Evolutionary conservation across 2,113 vertebrate species (phyloP).

Genomic region (Sceloporus undulatus): DNA sequence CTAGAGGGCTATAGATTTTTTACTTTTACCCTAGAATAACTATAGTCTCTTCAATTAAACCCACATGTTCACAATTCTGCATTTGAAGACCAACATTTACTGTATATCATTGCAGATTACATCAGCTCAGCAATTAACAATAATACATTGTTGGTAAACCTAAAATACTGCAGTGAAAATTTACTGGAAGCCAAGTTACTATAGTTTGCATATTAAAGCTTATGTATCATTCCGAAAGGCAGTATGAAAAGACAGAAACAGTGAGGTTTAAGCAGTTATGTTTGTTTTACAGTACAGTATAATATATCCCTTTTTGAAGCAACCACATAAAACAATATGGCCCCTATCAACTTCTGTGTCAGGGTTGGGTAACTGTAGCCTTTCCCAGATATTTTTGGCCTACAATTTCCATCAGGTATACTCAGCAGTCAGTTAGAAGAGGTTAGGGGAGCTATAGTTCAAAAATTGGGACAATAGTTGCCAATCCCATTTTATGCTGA

Average conservation of each 20-base stretch:
- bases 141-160: not conserved
- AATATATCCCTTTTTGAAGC: too few species aligned
- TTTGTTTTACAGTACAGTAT: not conserved
- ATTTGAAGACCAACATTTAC: not conserved
- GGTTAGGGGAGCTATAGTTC: too few species aligned
- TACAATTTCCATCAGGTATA: too few species aligned
- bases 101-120: not conserved
- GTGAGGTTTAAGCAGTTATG: not conserved
- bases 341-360: too few species aligned
- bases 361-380: too few species aligned
- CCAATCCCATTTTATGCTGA: not conserved
- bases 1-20: too few species aligned
- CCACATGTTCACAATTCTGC: not conserved
- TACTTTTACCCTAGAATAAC: too few species aligned
- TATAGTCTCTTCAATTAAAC: not conserved
- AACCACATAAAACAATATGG: too few species aligned
- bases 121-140: not conserved
- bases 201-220: not conserved
- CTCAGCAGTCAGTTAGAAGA: too few species aligned
- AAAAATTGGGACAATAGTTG: too few species aligned
- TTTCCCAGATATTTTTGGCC: too few species aligned
- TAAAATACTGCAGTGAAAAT: constrained; percentile 5
- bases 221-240: not conserved
- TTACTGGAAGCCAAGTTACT: not conserved
- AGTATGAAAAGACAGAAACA: not conserved